These are phyloP conservation scores for Marasmarcha lunaedactyla DNA, from an alignment of 2,888 invertebrate genomes.

Conservation along the genomic window DNA sequence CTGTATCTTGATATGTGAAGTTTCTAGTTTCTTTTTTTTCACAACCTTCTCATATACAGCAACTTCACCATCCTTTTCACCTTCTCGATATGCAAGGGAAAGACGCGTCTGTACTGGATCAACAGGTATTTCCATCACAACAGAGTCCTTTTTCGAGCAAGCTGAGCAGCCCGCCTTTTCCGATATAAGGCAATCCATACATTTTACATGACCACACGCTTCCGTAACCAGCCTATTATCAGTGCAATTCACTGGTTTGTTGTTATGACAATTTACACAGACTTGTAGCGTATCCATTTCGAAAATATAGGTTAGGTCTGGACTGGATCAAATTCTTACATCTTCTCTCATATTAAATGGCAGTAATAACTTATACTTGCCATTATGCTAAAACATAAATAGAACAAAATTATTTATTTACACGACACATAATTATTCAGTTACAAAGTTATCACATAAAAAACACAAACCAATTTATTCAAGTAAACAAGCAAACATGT, in stretches of 20 bases:
- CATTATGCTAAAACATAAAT: no score
- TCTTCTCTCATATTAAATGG: neutral
- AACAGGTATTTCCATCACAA: constrained; percentile 1
- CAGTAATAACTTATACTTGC: no score
- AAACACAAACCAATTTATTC: no score
- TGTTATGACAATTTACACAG: constrained; percentile 73
- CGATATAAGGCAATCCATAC: constrained; percentile 76
- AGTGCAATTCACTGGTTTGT: constrained; percentile 63
- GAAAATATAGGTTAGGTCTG: constrained; percentile 22
- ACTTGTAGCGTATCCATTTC: constrained; percentile 48
- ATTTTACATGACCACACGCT: constrained; percentile 81
- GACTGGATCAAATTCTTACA: neutral
- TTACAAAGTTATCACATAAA: no score
- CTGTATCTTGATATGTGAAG: constrained; percentile 46
- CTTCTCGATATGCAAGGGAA: constrained; percentile 11
- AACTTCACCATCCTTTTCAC: constrained; percentile 17
- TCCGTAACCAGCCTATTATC: constrained; percentile 77
- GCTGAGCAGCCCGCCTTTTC: constrained; percentile 75
- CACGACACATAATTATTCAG: no score
- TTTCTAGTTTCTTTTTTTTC: constrained; percentile 44
- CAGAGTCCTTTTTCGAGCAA: constrained; percentile 35
- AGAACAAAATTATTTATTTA: no score
- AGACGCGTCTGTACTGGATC: constrained; percentile 2
- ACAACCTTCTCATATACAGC: constrained; percentile 16
- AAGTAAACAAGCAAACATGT: no score